These are phyloP conservation scores for Ylistrum balloti DNA, from an alignment of 1,140 invertebrate genomes.

Conservation along the genomic window DNA sequence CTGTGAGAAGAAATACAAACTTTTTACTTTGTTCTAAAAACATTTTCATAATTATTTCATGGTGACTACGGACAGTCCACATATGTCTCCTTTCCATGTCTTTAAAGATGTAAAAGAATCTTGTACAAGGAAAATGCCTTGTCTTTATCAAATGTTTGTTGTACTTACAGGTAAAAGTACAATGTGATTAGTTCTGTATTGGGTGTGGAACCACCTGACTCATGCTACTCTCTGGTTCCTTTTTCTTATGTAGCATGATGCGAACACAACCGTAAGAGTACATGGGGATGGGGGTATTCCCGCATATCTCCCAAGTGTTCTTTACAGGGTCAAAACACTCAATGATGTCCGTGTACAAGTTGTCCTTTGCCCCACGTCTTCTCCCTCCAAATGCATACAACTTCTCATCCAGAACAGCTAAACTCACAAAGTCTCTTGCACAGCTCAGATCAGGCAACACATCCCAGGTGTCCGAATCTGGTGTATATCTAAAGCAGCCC, in stretches of 20 bases:
- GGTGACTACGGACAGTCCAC: too few species aligned
- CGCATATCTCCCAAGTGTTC: constrained; percentile 72
- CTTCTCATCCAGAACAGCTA: constrained; percentile 78
- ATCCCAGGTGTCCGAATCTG: constrained; percentile 73
- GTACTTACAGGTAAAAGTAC: too few species aligned
- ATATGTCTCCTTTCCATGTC: too few species aligned
- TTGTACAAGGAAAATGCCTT: too few species aligned
- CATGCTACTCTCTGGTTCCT: background rate
- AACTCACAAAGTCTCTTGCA: constrained; percentile 78
- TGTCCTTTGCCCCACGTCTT: constrained; percentile 76
- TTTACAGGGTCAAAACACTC: constrained; percentile 74
- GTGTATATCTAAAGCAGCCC: constrained; percentile 75
- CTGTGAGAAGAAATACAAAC: too few species aligned
- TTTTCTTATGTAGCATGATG: constrained; percentile 67
- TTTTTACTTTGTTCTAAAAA: too few species aligned
- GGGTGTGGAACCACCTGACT: background rate
- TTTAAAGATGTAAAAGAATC: too few species aligned
- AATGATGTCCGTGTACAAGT: constrained; percentile 77
- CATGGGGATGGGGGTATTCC: constrained; percentile 77
- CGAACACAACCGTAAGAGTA: constrained; percentile 80
- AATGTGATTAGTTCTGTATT: background rate
- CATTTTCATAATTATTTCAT: too few species aligned
- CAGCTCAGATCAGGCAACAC: constrained; percentile 75
- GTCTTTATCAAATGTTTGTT: too few species aligned
- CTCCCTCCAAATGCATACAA: constrained; percentile 78